These are phyloP conservation scores for Tauraco hartlaubi DNA, from an alignment of 2,797 vertebrate species.

Conservation along the genomic window DNA sequence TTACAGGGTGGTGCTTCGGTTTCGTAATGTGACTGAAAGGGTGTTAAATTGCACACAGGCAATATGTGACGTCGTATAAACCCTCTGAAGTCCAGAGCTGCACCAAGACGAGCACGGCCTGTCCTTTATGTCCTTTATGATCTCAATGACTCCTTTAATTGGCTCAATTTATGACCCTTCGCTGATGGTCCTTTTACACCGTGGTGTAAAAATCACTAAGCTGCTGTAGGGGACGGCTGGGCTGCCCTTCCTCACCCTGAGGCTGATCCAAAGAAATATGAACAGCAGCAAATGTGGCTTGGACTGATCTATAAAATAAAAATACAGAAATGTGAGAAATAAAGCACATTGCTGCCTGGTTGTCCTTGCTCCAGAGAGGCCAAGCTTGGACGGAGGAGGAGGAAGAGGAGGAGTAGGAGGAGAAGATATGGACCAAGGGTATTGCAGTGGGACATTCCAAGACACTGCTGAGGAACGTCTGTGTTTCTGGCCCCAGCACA, in stretches of 20 bases:
- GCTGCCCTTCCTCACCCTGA: background rate
- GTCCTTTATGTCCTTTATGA: background rate
- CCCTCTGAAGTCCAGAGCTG: background rate
- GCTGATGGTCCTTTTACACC: background rate
- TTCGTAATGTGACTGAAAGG: background rate
- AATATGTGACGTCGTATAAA: background rate
- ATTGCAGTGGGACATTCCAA: background rate
- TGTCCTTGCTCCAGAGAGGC: background rate
- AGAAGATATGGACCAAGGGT: background rate
- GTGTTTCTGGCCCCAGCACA: background rate
- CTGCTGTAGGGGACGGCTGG: background rate
- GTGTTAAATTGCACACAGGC: too few relatives aligned
- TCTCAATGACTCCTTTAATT: background rate
- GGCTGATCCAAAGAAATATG: background rate
- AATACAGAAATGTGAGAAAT: background rate
- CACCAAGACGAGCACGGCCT: background rate
- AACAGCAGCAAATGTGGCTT: background rate
- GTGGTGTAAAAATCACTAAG: background rate
- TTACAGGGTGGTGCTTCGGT: background rate
- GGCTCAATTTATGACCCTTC: background rate
- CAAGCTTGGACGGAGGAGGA: background rate
- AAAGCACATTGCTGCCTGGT: background rate
- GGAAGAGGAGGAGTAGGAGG: background rate
- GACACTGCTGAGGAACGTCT: fast-evolving
- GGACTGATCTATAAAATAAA: too few relatives aligned